Conservation (phyloP, 2,113 vertebrate species). For the Solea solea region DNA sequence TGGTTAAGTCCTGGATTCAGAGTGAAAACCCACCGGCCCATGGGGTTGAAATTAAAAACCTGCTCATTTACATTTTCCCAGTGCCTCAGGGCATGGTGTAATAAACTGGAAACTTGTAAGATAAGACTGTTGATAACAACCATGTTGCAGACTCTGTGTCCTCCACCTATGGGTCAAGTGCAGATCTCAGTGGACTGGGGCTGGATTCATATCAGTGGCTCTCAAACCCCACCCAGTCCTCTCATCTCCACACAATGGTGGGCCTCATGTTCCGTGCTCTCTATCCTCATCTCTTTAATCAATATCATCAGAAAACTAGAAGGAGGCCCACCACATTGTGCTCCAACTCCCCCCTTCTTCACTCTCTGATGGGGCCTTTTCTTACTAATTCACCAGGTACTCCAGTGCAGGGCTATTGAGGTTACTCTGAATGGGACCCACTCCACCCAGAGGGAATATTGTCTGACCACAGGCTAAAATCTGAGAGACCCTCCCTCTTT, state of each 20-base stretch:
- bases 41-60: conserved; percentile 14
- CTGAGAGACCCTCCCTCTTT: conserved; percentile 18
- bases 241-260: conserved; percentile 74
- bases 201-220: conserved; percentile 56
- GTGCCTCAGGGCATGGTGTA: background rate
- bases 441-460: conserved; percentile 79
- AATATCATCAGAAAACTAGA: conserved; percentile 70
- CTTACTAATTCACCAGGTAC: conserved; percentile 72
- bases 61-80: background rate
- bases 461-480: conserved; percentile 66
- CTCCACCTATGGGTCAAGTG: conserved; percentile 63
- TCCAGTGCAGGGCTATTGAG: conserved; percentile 74
- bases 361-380: conserved; percentile 62
- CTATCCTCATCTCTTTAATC: conserved; percentile 70
- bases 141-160: conserved; percentile 44
- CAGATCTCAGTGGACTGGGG: conserved; percentile 41
- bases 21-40: background rate
- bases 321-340: conserved; percentile 63
- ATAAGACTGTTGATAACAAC: conserved; percentile 16
- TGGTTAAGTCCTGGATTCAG: background rate
- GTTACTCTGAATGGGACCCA: conserved; percentile 75
- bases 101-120: conserved; percentile 1
- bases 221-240: conserved; percentile 59
- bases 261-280: conserved; percentile 58
- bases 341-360: conserved; percentile 48